These are phyloP conservation scores for Ophion ventricosus DNA, from an alignment of 2,888 invertebrate genomes.

Conservation along the genomic window DNA sequence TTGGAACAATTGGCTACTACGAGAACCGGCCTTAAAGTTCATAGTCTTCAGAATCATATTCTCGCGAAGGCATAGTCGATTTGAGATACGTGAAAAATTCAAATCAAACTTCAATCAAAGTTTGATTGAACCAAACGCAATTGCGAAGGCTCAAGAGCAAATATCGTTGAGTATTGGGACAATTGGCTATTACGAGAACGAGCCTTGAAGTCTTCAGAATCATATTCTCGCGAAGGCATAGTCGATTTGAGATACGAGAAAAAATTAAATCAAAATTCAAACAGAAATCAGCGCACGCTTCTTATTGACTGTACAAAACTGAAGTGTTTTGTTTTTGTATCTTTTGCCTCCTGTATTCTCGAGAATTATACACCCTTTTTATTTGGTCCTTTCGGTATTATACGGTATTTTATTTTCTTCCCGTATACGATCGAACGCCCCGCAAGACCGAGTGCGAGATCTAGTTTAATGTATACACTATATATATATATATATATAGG, in stretches of 20 bases:
- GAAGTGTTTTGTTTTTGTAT: background rate
- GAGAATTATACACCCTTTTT: constrained; percentile 11
- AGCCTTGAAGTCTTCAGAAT: no score
- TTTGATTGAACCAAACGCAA: no score
- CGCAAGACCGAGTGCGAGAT: constrained; percentile 14
- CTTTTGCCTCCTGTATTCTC: background rate
- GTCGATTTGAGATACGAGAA: constrained; percentile 57
- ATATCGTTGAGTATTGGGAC: no score
- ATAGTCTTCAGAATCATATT: no score
- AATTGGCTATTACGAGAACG: no score
- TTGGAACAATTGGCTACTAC: no score
- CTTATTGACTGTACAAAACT: background rate
- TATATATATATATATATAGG: constrained; percentile 40
- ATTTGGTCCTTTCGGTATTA: constrained; percentile 27
- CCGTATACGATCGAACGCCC: constrained; percentile 9
- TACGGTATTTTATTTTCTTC: constrained; percentile 42
- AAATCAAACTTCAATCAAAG: no score
- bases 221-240: no score
- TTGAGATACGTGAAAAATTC: constrained; percentile 55
- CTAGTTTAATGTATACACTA: constrained; percentile 35
- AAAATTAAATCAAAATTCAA: constrained; percentile 51
- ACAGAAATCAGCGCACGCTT: constrained; percentile 38
- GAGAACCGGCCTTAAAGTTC: no score
- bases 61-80: constrained; percentile 54
- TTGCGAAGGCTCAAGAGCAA: no score